A percentile compares a stretch with the other conserved stretches of the same genome.
phyloP scores from a whole-genome alignment of 2,113 vertebrate genomes.

The Peucedramus taeniatus region DNA sequence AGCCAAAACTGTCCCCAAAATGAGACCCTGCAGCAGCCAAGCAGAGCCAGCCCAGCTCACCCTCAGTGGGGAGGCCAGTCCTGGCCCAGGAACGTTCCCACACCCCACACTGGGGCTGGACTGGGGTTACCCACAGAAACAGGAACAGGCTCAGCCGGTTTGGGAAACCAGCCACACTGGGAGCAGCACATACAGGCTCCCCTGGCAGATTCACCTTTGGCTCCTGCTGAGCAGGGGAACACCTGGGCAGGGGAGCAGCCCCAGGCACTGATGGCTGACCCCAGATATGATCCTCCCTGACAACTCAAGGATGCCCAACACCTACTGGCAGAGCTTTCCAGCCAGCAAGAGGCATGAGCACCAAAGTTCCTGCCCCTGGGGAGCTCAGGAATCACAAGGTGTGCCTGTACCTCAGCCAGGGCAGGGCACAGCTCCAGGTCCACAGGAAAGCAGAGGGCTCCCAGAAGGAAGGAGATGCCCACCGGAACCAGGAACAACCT shows the following conservation, averaged over 20 bases:
- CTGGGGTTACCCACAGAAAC: background rate
- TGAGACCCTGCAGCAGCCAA: background rate
- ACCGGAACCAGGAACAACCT: background rate
- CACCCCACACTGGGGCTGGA: background rate
- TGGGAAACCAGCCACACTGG: background rate
- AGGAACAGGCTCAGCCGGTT: background rate
- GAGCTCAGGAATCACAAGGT: background rate
- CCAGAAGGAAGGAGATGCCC: background rate
- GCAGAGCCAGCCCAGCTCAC: background rate
- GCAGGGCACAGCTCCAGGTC: background rate
- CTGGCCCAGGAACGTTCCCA: background rate
- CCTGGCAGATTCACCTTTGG: background rate
- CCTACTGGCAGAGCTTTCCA: background rate
- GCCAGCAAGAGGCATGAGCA: background rate
- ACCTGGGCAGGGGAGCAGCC: rapidly evolving
- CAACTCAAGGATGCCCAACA: no score
- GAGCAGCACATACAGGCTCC: background rate
- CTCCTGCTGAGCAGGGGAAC: background rate
- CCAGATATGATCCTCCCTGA: background rate
- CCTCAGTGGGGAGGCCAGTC: rapidly evolving
- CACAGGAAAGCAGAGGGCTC: background rate
- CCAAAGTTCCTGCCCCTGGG: rapidly evolving
- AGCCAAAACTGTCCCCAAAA: background rate
- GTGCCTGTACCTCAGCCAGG: background rate
- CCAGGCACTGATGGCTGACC: rapidly evolving